phyloP scores from a whole-genome alignment of 2,113 vertebrate genomes.

The Euleptes europaea region DNA sequence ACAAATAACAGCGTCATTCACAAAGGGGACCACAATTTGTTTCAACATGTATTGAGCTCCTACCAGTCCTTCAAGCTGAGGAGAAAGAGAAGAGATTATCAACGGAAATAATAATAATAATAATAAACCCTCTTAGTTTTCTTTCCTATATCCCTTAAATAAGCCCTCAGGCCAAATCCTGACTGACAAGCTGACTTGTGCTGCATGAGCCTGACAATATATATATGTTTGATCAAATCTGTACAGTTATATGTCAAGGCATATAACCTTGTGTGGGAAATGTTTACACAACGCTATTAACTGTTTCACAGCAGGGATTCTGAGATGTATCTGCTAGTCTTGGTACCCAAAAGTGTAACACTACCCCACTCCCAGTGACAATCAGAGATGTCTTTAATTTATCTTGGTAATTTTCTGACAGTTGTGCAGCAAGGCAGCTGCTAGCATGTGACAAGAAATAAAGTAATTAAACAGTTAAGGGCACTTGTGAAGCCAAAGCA shows the following conservation, averaged over 20 bases:
- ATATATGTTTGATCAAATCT: slow-evolving; percentile 79
- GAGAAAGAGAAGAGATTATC: slow-evolving; percentile 57
- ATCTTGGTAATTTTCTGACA: neutral
- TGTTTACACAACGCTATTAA: slow-evolving; percentile 82
- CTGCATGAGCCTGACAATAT: slow-evolving; percentile 74
- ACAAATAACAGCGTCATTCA: slow-evolving; percentile 76
- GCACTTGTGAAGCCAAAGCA: neutral
- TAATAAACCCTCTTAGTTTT: slow-evolving; percentile 55
- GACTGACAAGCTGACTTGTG: slow-evolving; percentile 79
- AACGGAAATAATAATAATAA: slow-evolving; percentile 34
- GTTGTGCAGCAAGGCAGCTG: neutral
- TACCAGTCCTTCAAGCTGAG: slow-evolving; percentile 64
- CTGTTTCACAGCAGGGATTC: slow-evolving; percentile 81
- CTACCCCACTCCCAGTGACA: slow-evolving; percentile 18
- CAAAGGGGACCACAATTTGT: slow-evolving; percentile 68
- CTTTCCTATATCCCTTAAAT: slow-evolving; percentile 71
- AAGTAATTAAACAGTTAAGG: neutral
- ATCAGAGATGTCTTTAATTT: neutral
- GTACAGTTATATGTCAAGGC: slow-evolving; percentile 79
- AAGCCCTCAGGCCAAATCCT: slow-evolving; percentile 79
- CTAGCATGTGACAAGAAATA: neutral
- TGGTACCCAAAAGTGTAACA: slow-evolving; percentile 32
- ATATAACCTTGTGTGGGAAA: slow-evolving; percentile 79
- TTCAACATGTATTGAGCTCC: slow-evolving; percentile 63
- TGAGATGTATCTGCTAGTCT: slow-evolving; percentile 42